phyloP scores from a whole-genome alignment of 2,113 vertebrate species.

The Accipiter cooperii region DNA sequence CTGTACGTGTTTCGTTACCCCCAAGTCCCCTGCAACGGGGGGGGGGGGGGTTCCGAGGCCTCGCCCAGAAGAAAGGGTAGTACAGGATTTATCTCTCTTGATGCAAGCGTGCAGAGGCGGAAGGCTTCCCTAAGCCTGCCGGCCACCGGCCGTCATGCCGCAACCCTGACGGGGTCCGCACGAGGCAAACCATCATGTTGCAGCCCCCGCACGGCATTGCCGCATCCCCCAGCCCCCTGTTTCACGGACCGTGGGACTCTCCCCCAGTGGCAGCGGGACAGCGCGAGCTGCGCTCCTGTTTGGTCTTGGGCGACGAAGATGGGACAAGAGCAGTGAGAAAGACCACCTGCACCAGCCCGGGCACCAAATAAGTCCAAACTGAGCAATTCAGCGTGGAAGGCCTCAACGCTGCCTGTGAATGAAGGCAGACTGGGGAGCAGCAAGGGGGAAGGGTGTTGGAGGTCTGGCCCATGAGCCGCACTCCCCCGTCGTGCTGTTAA shows the following conservation, averaged over 20 bases:
- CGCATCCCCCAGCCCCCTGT: neutral
- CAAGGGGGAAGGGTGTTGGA: neutral
- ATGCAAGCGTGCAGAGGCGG: neutral
- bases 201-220: neutral
- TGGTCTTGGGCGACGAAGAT: neutral
- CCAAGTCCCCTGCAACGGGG: neutral
- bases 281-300: neutral
- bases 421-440: neutral
- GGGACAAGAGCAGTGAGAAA: neutral
- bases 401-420: neutral
- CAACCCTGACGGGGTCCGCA: neutral
- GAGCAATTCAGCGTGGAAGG: neutral
- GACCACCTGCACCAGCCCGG: neutral
- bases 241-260: neutral
- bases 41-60: neutral
- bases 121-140: neutral
- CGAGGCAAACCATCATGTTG: neutral
- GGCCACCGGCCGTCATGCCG: accelerated
- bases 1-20: neutral
- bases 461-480: neutral
- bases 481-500: neutral
- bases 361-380: neutral
- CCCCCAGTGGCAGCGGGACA: neutral
- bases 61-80: neutral
- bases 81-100: neutral